These are phyloP conservation scores for Troides helena DNA, from an alignment of 2,888 invertebrate species.

Conservation along the genomic window DNA sequence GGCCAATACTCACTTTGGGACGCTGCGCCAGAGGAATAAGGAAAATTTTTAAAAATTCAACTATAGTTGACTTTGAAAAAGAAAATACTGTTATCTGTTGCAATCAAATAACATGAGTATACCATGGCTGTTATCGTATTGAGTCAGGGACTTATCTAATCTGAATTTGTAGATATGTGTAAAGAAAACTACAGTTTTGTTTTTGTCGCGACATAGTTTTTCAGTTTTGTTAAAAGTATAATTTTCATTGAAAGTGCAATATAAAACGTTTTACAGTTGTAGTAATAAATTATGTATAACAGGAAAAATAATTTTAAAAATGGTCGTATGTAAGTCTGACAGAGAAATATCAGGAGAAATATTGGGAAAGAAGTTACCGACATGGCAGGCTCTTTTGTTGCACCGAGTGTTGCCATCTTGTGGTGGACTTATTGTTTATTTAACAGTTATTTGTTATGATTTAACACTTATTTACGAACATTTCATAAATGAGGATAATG, in stretches of 20 bases:
- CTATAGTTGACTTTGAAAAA: neutral
- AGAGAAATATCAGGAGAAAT: constrained; percentile 65
- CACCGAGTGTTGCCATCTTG: constrained; percentile 70
- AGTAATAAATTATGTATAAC: neutral
- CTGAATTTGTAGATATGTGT: constrained; percentile 64
- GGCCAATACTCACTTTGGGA: no score
- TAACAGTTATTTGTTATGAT: constrained; percentile 84
- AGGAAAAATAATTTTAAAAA: constrained; percentile 36
- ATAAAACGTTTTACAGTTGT: neutral
- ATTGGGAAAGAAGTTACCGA: constrained; percentile 63
- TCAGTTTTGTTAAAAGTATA: neutral
- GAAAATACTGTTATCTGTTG: constrained; percentile 7
- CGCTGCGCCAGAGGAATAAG: no score
- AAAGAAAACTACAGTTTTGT: constrained; percentile 40
- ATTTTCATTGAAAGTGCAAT: neutral
- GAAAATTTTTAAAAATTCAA: neutral
- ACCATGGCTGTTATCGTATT: constrained; percentile 52
- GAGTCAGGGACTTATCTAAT: constrained; percentile 67
- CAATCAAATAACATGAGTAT: constrained; percentile 39
- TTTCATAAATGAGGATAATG: constrained; percentile 78
- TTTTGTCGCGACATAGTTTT: constrained; percentile 38
- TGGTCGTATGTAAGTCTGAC: constrained; percentile 72
- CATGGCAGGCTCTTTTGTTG: constrained; percentile 67
- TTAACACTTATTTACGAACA: constrained; percentile 83
- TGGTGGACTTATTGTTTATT: constrained; percentile 82